Percentiles rank a stretch among this genome's conserved stretches.
These are phyloP conservation scores for Nothoprocta pentlandii DNA, from an alignment of 2,113 vertebrate species.

Conservation along the genomic window DNA sequence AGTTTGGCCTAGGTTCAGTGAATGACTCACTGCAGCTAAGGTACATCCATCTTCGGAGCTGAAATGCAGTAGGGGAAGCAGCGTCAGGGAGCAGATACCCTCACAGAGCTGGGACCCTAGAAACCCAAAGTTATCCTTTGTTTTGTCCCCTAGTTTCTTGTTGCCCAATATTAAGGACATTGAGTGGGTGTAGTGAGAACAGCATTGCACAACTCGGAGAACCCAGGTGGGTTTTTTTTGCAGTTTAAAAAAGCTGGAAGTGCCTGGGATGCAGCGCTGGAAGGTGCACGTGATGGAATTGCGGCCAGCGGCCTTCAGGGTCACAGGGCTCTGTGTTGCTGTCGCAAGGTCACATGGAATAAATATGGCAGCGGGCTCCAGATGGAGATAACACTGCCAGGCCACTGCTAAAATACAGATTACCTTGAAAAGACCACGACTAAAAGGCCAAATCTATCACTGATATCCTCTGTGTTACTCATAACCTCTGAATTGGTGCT, in stretches of 20 bases:
- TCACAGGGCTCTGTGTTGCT: neutral
- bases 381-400: neutral
- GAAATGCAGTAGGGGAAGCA: slow-evolving; percentile 29
- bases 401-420: neutral
- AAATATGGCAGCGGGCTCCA: neutral
- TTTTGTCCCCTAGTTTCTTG: slow-evolving; percentile 14
- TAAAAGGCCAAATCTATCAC: neutral
- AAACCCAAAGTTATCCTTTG: neutral
- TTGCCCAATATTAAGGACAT: neutral
- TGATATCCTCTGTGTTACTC: neutral
- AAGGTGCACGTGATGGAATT: neutral
- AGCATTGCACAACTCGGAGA: neutral
- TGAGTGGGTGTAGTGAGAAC: neutral
- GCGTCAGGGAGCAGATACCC: slow-evolving; percentile 45
- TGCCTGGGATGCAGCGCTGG: neutral
- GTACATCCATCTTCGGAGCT: slow-evolving; percentile 67
- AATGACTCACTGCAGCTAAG: slow-evolving; percentile 60
- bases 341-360: neutral
- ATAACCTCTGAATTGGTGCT: neutral
- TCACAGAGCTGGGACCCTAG: neutral
- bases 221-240: neutral
- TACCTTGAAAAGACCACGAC: neutral
- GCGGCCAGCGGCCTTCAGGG: neutral
- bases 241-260: neutral
- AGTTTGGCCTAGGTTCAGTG: slow-evolving; percentile 65